Conservation (phyloP, 2,888 invertebrate genomes). For the Priapulus caudatus region DNA sequence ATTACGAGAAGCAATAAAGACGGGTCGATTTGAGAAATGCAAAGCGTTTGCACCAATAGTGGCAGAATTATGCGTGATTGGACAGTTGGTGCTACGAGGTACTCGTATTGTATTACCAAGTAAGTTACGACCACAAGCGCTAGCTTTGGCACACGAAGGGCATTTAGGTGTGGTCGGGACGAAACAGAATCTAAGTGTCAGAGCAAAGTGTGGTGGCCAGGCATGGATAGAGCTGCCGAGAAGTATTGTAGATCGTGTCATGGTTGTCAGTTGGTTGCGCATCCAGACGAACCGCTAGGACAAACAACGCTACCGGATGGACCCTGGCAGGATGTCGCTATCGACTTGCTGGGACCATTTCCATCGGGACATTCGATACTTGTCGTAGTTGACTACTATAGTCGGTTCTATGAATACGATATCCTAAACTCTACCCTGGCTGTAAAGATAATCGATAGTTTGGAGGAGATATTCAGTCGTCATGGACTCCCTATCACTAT, state of each 20-base stretch:
- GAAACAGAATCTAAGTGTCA: conserved; percentile 18
- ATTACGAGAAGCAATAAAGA: background rate
- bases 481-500: background rate
- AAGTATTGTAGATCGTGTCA: conserved; percentile 1
- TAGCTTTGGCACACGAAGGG: conserved; percentile 20
- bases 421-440: background rate
- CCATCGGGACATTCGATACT: conserved; percentile 14
- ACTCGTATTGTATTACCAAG: conserved; percentile 4
- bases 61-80: conserved; percentile 1
- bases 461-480: background rate
- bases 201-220: conserved; percentile 22
- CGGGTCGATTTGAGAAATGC: background rate
- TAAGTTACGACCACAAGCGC: conserved; percentile 9
- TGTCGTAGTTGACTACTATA: conserved; percentile 9
- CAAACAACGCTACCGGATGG: background rate
- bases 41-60: background rate
- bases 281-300: background rate
- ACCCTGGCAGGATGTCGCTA: background rate
- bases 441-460: background rate
- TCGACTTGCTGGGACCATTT: conserved; percentile 8
- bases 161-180: conserved; percentile 21
- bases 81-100: conserved; percentile 6
- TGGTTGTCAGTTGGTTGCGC: background rate
- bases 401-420: background rate
- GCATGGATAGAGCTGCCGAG: conserved; percentile 15